A percentile compares a stretch with the other conserved stretches of the same genome.
These are phyloP conservation scores for Cynodonichthys magdalenae DNA, from an alignment of 2,797 vertebrate genomes.

Conservation along the genomic window DNA sequence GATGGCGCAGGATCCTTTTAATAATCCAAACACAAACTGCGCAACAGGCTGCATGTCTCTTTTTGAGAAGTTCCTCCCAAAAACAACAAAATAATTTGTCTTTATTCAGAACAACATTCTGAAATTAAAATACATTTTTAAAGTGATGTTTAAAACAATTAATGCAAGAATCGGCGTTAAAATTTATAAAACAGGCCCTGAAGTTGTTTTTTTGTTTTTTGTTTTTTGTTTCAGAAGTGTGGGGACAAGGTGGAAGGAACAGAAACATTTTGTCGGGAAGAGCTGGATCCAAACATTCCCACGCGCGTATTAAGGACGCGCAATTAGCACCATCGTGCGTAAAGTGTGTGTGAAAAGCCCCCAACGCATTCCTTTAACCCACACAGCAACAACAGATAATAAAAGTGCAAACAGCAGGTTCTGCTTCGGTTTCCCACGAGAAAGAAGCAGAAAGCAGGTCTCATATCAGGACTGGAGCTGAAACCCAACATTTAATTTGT, in stretches of 20 bases:
- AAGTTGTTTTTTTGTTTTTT: no score
- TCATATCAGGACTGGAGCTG: not conserved
- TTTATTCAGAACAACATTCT: no score
- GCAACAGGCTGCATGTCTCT: not conserved
- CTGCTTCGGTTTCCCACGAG: slow-evolving; percentile 37
- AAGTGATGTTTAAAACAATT: no score
- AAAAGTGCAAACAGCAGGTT: slow-evolving; percentile 34
- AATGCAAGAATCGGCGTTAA: not conserved
- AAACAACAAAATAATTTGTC: no score
- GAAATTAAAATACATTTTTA: no score
- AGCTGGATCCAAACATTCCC: not conserved
- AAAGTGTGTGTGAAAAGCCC: slow-evolving; percentile 29
- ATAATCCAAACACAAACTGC: not conserved
- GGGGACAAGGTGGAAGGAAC: no score
- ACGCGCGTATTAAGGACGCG: not conserved
- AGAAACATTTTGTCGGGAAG: not conserved
- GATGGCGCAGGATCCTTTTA: not conserved
- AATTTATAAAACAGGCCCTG: no score
- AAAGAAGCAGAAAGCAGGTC: slow-evolving; percentile 5
- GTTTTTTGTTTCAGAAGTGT: not conserved
- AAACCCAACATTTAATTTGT: no score
- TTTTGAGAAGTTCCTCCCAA: not conserved
- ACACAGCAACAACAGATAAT: slow-evolving; percentile 42
- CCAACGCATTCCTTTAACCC: slow-evolving; percentile 31
- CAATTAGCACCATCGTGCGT: slow-evolving; percentile 10